phyloP scores from a whole-genome alignment of 2,797 vertebrate species.

The Okamejei kenojei region DNA sequence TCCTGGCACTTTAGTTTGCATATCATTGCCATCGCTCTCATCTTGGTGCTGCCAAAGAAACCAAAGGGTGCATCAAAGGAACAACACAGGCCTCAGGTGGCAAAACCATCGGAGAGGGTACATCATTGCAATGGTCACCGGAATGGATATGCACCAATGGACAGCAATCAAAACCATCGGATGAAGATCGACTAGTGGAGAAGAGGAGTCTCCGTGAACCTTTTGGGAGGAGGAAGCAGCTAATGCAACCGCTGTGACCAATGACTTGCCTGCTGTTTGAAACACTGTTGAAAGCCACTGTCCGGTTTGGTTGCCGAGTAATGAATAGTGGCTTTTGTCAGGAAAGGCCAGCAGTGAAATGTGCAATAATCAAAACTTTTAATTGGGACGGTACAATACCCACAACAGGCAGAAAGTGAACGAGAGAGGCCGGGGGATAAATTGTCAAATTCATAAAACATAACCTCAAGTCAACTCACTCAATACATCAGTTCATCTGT shows the following conservation, averaged over 20 bases:
- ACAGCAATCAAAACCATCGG: conserved; percentile 2
- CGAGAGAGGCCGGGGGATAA: not conserved
- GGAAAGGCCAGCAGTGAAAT: not conserved
- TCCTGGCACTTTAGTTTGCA: conserved; percentile 26
- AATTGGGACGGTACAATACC: too few species aligned
- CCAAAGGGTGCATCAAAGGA: not conserved
- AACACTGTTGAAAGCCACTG: not conserved
- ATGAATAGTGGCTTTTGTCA: not conserved
- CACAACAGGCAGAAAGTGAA: not conserved
- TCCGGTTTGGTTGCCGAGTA: too few species aligned
- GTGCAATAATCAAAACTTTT: not conserved
- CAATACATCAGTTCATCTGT: too few species aligned
- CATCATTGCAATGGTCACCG: conserved; percentile 1
- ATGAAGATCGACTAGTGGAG: not conserved
- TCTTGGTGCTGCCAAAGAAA: conserved; percentile 33
- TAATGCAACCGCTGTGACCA: not conserved
- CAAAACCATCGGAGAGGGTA: not conserved
- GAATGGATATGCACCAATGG: not conserved
- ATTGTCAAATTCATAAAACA: not conserved
- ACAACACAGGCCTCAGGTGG: too few species aligned
- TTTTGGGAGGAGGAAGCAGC: not conserved
- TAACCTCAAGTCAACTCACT: not conserved
- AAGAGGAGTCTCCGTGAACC: not conserved
- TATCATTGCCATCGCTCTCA: not conserved
- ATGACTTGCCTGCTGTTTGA: not conserved